These are phyloP conservation scores for Mesembrinibis cayennensis DNA, from an alignment of 2,113 vertebrate genomes.

Conservation along the genomic window DNA sequence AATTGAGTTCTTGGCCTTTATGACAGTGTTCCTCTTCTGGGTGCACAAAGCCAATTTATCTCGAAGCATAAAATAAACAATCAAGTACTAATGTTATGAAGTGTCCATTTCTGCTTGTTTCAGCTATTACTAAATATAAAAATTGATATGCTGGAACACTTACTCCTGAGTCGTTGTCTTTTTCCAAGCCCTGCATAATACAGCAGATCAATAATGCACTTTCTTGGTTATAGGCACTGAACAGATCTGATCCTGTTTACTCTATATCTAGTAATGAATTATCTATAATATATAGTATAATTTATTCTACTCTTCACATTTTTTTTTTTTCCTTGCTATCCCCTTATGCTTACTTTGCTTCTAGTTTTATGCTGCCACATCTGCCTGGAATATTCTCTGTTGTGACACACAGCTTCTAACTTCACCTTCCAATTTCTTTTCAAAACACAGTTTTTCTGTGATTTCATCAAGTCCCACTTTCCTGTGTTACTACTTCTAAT, in stretches of 20 bases:
- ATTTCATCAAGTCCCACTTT: not conserved
- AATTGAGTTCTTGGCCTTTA: slow-evolving; percentile 41
- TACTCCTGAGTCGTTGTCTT: not conserved
- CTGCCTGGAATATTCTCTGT: not conserved
- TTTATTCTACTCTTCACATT: not conserved
- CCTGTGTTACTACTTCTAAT: not conserved
- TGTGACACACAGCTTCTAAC: not conserved
- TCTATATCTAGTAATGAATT: slow-evolving; percentile 38
- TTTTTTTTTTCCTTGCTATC: not conserved
- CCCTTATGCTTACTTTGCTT: not conserved
- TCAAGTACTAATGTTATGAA: slow-evolving; percentile 38
- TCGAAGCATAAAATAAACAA: slow-evolving; percentile 48
- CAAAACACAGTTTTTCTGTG: not conserved
- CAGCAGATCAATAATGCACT: slow-evolving; percentile 44
- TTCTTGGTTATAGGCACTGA: not conserved
- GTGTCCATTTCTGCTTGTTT: slow-evolving; percentile 54
- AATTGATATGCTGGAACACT: slow-evolving; percentile 45
- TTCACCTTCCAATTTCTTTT: not conserved
- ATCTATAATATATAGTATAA: slow-evolving; percentile 3
- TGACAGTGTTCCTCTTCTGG: slow-evolving; percentile 16
- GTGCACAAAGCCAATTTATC: slow-evolving; percentile 26
- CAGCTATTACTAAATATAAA: slow-evolving; percentile 65
- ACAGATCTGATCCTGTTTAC: slow-evolving; percentile 36
- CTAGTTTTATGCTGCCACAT: not conserved
- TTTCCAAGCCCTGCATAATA: slow-evolving; percentile 21